Percentiles rank a stretch among this genome's conserved stretches.
Conservation (phyloP, 2,888 invertebrate species). For the Octonoba sinensis region DNA sequence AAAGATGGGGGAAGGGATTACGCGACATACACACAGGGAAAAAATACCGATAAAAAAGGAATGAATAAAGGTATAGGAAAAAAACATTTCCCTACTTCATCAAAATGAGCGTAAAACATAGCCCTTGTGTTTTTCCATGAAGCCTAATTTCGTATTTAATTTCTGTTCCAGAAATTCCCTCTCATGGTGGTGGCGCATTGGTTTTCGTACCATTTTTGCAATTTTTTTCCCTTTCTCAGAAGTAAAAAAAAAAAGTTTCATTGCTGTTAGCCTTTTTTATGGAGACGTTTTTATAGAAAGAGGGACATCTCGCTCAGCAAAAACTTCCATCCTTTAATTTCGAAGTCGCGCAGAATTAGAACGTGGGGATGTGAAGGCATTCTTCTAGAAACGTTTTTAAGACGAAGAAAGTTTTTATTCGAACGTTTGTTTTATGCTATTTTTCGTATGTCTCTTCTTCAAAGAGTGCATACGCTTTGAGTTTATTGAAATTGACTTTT, state of each 20-base stretch:
- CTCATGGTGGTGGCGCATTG: constrained; percentile 14
- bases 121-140: constrained; percentile 42
- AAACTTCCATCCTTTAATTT: constrained; percentile 51
- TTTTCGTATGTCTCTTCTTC: too few relatives aligned
- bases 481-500: too few relatives aligned
- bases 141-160: constrained; percentile 46
- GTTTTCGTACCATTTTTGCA: constrained; percentile 21
- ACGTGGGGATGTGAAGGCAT: constrained; percentile 4
- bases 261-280: constrained; percentile 34
- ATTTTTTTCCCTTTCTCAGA: constrained; percentile 9
- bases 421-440: constrained; percentile 34
- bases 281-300: constrained; percentile 20
- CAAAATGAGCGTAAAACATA: constrained; percentile 47
- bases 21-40: not conserved
- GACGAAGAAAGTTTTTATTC: constrained; percentile 31
- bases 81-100: constrained; percentile 11
- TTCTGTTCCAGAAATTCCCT: constrained; percentile 36
- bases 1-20: not conserved
- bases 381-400: constrained; percentile 23
- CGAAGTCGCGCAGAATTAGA: constrained; percentile 32
- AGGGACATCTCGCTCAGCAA: constrained; percentile 17
- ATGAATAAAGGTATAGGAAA: not conserved
- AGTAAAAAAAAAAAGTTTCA: constrained; percentile 27
- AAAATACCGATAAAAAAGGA: not conserved
- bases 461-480: too few relatives aligned